phyloP scores from a whole-genome alignment of 2,888 invertebrate genomes.

The Chironomus tentans region DNA sequence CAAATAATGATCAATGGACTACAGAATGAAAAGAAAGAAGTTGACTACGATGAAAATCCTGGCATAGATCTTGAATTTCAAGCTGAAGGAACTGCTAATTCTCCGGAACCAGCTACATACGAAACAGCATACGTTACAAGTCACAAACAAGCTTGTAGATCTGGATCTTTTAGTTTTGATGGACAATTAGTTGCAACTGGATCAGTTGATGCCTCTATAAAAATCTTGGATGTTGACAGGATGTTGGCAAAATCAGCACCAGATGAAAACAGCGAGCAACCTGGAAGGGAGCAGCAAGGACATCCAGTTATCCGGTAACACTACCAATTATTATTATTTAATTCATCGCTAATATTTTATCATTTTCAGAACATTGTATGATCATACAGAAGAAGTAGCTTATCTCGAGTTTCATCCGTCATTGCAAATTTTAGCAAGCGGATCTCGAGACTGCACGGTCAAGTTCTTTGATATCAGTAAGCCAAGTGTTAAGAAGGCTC shows the following conservation, averaged over 20 bases:
- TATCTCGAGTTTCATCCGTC: slow-evolving; percentile 94
- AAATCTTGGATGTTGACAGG: slow-evolving; percentile 97
- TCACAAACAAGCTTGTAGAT: slow-evolving; percentile 91
- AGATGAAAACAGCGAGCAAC: slow-evolving; percentile 70
- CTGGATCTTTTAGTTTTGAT: slow-evolving; percentile 91
- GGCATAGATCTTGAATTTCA: slow-evolving; percentile 79
- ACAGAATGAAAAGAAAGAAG: slow-evolving; percentile 64
- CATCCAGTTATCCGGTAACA: slow-evolving; percentile 76
- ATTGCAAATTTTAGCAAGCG: slow-evolving; percentile 89
- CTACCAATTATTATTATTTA: too few relatives aligned
- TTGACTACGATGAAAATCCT: slow-evolving; percentile 42
- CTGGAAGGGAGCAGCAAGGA: slow-evolving; percentile 56
- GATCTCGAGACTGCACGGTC: slow-evolving; percentile 86
- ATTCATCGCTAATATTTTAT: too few relatives aligned
- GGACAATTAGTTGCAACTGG: slow-evolving; percentile 96
- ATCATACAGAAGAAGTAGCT: slow-evolving; percentile 96
- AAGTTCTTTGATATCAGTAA: slow-evolving; percentile 98
- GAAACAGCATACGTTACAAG: slow-evolving; percentile 99
- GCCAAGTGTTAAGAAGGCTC: slow-evolving; percentile 96
- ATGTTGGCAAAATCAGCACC: slow-evolving; percentile 98
- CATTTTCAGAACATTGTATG: slow-evolving; percentile 64
- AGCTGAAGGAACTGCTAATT: slow-evolving; percentile 84
- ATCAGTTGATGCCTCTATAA: slow-evolving; percentile 96
- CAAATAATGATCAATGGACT: slow-evolving; percentile 79
- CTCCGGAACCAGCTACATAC: slow-evolving; percentile 94